Evolutionary conservation across 2,888 invertebrate species (phyloP).

Genomic region (Chorisops tibialis): DNA sequence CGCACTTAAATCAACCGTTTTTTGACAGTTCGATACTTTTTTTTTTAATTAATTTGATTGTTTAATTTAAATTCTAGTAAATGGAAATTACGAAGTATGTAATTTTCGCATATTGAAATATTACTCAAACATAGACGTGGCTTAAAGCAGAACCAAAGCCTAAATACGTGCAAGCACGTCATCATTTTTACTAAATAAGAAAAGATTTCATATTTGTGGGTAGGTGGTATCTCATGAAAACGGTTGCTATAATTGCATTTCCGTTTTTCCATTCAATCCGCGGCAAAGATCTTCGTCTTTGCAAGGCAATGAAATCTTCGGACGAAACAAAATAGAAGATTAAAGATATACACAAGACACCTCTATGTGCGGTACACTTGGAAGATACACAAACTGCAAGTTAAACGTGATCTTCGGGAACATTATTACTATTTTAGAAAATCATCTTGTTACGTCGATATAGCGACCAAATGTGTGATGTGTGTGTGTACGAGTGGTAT

Average conservation of each 20-base stretch:
- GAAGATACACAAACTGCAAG: constrained; percentile 3
- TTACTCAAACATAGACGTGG: too few relatives aligned
- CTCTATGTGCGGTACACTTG: not conserved
- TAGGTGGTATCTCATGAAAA: constrained; percentile 27
- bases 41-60: too few relatives aligned
- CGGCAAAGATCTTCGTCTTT: not conserved
- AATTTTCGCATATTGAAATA: too few relatives aligned
- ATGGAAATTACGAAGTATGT: too few relatives aligned
- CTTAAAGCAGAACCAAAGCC: too few relatives aligned
- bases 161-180: constrained; percentile 18
- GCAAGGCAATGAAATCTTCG: not conserved
- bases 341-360: not conserved
- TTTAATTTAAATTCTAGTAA: too few relatives aligned
- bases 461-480: not conserved
- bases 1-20: too few relatives aligned
- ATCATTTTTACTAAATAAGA: constrained; percentile 2
- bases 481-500: not conserved
- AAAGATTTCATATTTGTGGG: not conserved
- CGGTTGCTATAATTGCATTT: constrained; percentile 30
- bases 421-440: not conserved
- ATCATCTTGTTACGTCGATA: not conserved
- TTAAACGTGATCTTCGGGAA: constrained; percentile 12
- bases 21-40: too few relatives aligned
- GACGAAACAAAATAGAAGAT: not conserved
- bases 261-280: constrained; percentile 23